Base-by-base conservation (phyloP, 2,113 vertebrate genomes). In the Steatornis caripensis region DNA sequence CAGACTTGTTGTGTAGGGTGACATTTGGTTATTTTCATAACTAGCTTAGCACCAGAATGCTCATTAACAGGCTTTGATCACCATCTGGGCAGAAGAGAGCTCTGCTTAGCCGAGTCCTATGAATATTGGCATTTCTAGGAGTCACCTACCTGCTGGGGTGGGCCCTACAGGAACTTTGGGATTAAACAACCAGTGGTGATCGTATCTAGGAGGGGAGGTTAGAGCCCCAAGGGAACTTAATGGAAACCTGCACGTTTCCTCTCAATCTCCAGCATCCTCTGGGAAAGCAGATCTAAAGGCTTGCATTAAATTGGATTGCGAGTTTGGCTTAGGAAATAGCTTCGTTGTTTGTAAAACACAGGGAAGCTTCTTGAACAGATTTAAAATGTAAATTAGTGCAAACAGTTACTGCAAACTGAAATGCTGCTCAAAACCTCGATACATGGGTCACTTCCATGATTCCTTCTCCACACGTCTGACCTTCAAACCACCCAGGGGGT, bases 131-230 rank as follows among this genome's bases (percentile, higher is more conserved):
- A 39, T 69, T 91, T 86, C 36, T 65, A 27, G 16, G 27, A 61
- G 64, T 39, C 17, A 6, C 13, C 58, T 77, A 3, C 46, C 37
- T 74, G 51, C 45, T 91, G 51, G 16, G n/a, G 41, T 61, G 36
- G 17, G 11, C 39, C 11, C 46, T 60, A 12, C 19, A 29, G 60
- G 41, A 95, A n/a, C 58, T 74, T 69, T 18, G 55, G 75, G 61
- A 60, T 62, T 37, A 71, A 82, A 75, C 36, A 37, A 62, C 51
- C 43, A 54, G 29, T 45, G 79, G 20, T 49, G 46, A 62, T 75
- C 0, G 0, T 49, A 32, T 49, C 1, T 1, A 60, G 37, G 32
- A 70, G 48, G 4, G 5, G 43, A 72, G 43, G 26, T 32, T 49
- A 64, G 37, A 64, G 21, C n/a, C 79, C 1, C 0, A 37, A 80